Conservation (phyloP, 2,888 invertebrate genomes). For the Hydrotaea diabolus region DNA sequence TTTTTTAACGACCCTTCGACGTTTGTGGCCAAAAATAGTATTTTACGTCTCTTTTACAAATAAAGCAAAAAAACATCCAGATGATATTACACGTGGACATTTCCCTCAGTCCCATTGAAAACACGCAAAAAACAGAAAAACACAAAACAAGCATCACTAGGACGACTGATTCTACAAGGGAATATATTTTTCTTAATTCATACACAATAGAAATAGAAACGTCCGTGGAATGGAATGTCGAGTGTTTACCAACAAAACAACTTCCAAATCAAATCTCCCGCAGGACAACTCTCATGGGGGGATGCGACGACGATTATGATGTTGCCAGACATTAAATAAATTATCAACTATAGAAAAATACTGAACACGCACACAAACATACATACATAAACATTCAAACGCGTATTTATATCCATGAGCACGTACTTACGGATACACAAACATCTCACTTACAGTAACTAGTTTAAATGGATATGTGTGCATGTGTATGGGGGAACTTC, state of each 20-base stretch:
- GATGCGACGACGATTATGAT: constrained; percentile 15
- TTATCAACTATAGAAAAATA: constrained; percentile 62
- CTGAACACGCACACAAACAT: neutral
- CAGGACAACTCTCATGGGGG: constrained; percentile 49
- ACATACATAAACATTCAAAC: constrained; percentile 22
- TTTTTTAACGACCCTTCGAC: too few relatives aligned
- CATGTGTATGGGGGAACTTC: neutral
- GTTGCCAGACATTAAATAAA: constrained; percentile 57
- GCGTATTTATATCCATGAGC: neutral
- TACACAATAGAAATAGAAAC: constrained; percentile 33
- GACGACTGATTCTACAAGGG: neutral
- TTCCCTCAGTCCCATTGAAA: constrained; percentile 46
- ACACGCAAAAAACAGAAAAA: constrained; percentile 50
- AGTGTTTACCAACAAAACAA: constrained; percentile 36
- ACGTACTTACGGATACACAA: neutral
- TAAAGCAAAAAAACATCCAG: neutral
- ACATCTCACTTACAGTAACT: neutral
- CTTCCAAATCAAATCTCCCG: constrained; percentile 55
- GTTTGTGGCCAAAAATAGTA: constrained; percentile 5
- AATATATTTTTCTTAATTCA: constrained; percentile 47
- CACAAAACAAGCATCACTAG: constrained; percentile 20
- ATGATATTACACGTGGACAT: constrained; percentile 11
- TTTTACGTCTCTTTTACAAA: neutral
- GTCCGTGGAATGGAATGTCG: constrained; percentile 46
- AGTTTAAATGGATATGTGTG: neutral